Evolutionary conservation across 2,797 vertebrate species (phyloP).

Genomic region (Moxostoma hubbsi): DNA sequence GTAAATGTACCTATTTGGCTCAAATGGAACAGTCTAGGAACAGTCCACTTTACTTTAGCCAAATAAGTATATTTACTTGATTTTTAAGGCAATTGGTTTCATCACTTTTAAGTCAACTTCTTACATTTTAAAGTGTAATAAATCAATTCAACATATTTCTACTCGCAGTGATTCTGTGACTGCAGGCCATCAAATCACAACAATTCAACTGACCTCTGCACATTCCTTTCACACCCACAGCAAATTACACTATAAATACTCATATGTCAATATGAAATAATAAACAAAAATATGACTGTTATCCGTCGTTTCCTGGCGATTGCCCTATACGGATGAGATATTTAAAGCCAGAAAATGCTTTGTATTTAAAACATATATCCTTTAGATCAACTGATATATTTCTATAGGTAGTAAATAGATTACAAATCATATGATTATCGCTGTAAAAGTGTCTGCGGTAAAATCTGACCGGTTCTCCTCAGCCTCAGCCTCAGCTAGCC

Average conservation of each 20-base stretch:
- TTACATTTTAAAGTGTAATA: neutral
- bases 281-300: slow-evolving; percentile 20
- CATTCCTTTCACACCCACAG: neutral
- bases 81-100: no score
- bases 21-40: no score
- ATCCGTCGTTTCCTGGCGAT: slow-evolving; percentile 6
- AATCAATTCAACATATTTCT: neutral
- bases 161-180: neutral
- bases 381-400: neutral
- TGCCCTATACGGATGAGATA: neutral
- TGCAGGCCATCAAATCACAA: slow-evolving; percentile 6
- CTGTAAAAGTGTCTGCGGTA: neutral
- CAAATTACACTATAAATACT: neutral
- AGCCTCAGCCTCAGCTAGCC: slow-evolving; percentile 27
- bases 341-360: neutral
- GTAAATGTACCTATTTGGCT: no score
- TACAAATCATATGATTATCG: neutral
- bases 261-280: neutral
- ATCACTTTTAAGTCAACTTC: no score
- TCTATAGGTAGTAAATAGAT: neutral
- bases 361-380: neutral
- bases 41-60: no score
- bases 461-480: slow-evolving; percentile 31
- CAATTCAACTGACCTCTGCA: neutral
- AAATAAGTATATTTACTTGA: no score